Percentiles rank a stretch among this genome's conserved stretches.
Evolutionary conservation across 2,797 vertebrate genomes (phyloP).

Genomic region (Loriculus beryllinus): DNA sequence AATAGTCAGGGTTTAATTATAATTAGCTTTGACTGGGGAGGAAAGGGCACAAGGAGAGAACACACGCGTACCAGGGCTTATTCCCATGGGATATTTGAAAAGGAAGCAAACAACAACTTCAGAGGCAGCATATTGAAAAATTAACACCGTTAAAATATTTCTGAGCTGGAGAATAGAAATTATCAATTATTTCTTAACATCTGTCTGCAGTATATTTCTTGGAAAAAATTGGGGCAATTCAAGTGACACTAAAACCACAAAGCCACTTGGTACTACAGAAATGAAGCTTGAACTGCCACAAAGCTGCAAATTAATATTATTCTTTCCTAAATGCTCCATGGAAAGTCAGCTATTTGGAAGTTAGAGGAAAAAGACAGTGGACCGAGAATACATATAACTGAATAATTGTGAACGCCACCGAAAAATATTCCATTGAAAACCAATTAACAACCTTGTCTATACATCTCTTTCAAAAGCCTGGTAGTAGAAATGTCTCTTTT

Average conservation of each 20-base stretch:
- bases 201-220: background rate
- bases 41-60: background rate
- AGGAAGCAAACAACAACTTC: background rate
- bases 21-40: background rate
- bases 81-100: background rate
- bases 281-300: background rate
- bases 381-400: background rate
- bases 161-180: background rate
- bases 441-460: conserved; percentile 38
- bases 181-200: background rate
- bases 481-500: conserved; percentile 28
- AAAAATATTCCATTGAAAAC: conserved; percentile 21
- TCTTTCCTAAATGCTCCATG: background rate
- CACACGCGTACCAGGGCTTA: background rate
- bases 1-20: background rate
- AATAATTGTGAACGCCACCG: conserved; percentile 5
- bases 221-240: background rate
- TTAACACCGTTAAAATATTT: background rate
- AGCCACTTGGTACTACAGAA: background rate
- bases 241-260: background rate
- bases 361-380: background rate
- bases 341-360: background rate
- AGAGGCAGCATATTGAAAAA: background rate
- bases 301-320: background rate
- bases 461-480: conserved; percentile 22